Evolutionary conservation across 2,113 vertebrate genomes (phyloP), one percentile per base, ranked within the genome.

Genomic region (Camelus bactrianus): DNA sequence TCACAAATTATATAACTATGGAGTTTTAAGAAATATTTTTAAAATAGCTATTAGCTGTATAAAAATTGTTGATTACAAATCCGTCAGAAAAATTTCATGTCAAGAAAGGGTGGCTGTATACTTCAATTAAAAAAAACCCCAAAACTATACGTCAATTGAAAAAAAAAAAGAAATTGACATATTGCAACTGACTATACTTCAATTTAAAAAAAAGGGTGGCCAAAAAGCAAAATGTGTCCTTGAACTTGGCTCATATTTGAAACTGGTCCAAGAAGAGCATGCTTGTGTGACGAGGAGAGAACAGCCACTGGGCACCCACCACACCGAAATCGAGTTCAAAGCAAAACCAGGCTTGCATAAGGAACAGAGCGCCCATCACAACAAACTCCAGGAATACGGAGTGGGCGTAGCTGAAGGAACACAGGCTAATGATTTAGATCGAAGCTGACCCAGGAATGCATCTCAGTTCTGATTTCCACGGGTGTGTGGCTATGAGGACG

Each of bases 11-110:
- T 79, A 88, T 26, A 12, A 83, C 32, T 70, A 69, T 48, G 28
- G 81, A 28, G 13, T 72, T 88, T 94, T 84, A 95, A 95, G 81
- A 93, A 72, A 72, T 87, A 88, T 58, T 93, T 90, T 89, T 91
- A 76, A 85, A 73, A 75, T 35, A 1, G 32, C 16, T 81, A 46
- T 3, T 54, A 46, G 70, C 28, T 82, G 88, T 50, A 80, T 76
- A 83, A 93, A 93, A 95, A 52, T 69, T 87, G 35, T 38, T 58
- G 50, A 70, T 75, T 91, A 56, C 2, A 79, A 79, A 79, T 85
- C 35, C 75, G 35, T 65, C n/a, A 85, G 60, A 89, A 86, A 92
- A 80, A 32, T 26, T 67, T 79, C 75, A 88, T 88, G 94, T 82
- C 46, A 65, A 54, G n/a, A 81, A 93, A 73, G 30, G 70, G 85